Evolutionary conservation across 1,140 invertebrate genomes (phyloP).

Genomic region (Sycophila sp.): DNA sequence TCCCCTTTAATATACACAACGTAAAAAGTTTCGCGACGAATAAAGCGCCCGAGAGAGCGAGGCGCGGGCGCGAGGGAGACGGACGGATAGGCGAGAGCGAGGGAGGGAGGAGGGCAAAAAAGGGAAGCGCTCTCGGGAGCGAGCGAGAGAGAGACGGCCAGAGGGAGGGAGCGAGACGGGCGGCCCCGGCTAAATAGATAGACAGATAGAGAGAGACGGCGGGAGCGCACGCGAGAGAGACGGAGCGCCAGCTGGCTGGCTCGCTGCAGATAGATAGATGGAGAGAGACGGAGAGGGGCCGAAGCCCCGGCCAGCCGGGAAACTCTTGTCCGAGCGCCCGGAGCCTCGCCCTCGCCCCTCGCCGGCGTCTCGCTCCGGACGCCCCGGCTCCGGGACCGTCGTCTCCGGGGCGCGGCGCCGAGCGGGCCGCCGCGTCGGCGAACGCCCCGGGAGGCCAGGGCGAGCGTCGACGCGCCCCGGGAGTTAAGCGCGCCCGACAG

Average conservation of each 20-base stretch:
- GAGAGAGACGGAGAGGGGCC: slow-evolving; percentile 30
- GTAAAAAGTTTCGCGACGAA: slow-evolving; percentile 65
- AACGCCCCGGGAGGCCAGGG: not conserved
- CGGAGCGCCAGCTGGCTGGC: slow-evolving; percentile 27
- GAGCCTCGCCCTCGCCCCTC: not conserved
- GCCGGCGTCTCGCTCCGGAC: slow-evolving; percentile 6
- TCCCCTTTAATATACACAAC: slow-evolving; percentile 64
- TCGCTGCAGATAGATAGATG: slow-evolving; percentile 42
- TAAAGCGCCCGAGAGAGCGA: slow-evolving; percentile 55
- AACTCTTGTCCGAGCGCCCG: slow-evolving; percentile 40
- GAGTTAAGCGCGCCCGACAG: slow-evolving; percentile 12
- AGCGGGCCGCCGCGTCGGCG: too few relatives aligned
- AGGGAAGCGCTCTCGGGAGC: slow-evolving; percentile 6
- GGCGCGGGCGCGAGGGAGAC: not conserved
- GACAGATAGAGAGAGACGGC: slow-evolving; percentile 46
- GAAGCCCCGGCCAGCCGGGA: slow-evolving; percentile 7
- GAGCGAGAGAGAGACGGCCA: slow-evolving; percentile 31
- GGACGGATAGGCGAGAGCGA: not conserved
- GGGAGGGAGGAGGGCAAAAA: slow-evolving; percentile 27
- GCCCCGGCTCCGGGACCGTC: slow-evolving; percentile 15
- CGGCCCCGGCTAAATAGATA: slow-evolving; percentile 42
- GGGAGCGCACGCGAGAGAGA: slow-evolving; percentile 36
- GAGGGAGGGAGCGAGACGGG: slow-evolving; percentile 17
- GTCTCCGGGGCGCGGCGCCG: not conserved
- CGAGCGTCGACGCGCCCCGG: not conserved